Conservation (phyloP, 2,113 vertebrate genomes). For the Pygoscelis antarcticus region DNA sequence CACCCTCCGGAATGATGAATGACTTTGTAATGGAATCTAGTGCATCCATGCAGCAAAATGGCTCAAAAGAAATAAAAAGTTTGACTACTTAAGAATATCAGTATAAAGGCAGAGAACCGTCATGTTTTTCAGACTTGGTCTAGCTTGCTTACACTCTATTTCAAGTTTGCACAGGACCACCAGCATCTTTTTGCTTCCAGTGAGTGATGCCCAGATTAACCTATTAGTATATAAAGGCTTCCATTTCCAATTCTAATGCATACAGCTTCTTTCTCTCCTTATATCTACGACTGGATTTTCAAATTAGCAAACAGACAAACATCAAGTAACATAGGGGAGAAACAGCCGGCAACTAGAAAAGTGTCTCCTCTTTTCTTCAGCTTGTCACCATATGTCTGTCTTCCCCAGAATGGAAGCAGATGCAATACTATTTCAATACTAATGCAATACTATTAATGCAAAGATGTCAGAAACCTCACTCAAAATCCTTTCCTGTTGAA, state of each 20-base stretch:
- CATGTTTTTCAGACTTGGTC: background rate
- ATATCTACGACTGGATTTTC: background rate
- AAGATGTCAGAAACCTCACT: background rate
- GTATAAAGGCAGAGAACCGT: background rate
- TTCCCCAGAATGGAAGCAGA: background rate
- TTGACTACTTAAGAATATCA: background rate
- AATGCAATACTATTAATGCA: background rate
- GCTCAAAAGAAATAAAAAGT: background rate
- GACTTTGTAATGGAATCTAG: background rate
- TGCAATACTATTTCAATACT: background rate
- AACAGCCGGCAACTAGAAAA: background rate
- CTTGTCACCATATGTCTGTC: background rate
- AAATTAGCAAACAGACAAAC: background rate
- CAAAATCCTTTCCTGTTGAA: background rate
- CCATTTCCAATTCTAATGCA: background rate
- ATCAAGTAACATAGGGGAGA: background rate
- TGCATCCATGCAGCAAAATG: background rate
- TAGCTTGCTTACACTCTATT: background rate
- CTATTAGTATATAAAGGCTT: background rate
- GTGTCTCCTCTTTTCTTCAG: background rate
- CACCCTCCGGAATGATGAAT: background rate
- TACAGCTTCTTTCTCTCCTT: background rate
- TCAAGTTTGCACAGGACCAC: background rate
- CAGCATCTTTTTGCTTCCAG: background rate
- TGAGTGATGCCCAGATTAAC: background rate